Evolutionary conservation across 2,888 invertebrate species (phyloP), one percentile per base, ranked within the genome.

Genomic region (Orchesella flavescens): DNA sequence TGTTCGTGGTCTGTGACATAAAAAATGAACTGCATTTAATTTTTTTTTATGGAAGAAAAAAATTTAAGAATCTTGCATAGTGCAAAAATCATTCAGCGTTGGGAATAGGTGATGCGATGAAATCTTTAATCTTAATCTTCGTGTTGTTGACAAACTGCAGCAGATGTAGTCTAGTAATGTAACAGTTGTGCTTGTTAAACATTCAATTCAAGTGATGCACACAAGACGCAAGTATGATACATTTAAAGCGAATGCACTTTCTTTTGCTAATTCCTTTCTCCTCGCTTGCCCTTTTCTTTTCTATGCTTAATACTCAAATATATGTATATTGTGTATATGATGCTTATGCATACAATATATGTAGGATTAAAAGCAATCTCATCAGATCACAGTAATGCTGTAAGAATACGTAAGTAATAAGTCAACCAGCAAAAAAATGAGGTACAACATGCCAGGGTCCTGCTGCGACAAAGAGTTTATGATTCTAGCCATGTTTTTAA

Each of bases 371-470:
- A 66, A 43, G 43, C 44, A 44, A 66, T 66, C 66, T 66, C 17
- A 68, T 68, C 53, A 23, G 46, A 19, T 19, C 34, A 68, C 13
- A 1, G 13, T 44, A 19, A 10, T 46, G 24, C 34, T 57, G 23
- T 15, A 46, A 46, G 19, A n/a, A 55, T 66, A 23, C 23, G 15
- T n/a, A 44, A 23, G 17, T 77, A 77, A 77, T 77, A 77, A 77
- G 77, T 77, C 77, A 77, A 77, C 77, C 77, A 77, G 77, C 68
- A 77, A 68, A 68, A 76, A 77, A 77, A 77, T 77, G 77, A 77
- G 59, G 77, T 53, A 77, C 77, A 75, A 75, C 75, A 77, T 77
- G 77, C 68, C 77, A 68, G 73, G 24, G 4, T 24, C 78, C 72
- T 73, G 83, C 78, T 78, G 83, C 43, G 83, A 77, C 74, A 65